These are phyloP conservation scores for Athalia circularis DNA, from an alignment of 2,888 invertebrate genomes.

Conservation along the genomic window DNA sequence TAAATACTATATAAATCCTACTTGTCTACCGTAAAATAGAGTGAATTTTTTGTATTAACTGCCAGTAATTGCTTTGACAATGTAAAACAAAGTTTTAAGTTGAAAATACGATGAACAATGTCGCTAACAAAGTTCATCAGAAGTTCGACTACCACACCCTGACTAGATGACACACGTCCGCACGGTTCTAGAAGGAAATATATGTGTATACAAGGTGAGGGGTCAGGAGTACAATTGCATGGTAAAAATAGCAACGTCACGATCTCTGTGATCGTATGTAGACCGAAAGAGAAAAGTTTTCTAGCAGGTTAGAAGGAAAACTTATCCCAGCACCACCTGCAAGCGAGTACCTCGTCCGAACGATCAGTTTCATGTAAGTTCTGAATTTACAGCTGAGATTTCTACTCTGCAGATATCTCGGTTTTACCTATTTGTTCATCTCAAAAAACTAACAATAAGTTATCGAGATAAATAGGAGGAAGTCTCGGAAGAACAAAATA, in stretches of 20 bases:
- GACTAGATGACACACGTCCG: slow-evolving; percentile 21
- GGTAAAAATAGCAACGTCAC: slow-evolving; percentile 23
- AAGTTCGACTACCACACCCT: slow-evolving; percentile 22
- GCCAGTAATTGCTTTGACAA: background rate
- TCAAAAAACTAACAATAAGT: no score
- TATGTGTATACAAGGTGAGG: slow-evolving; percentile 59
- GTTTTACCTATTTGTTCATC: background rate
- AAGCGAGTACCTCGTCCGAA: background rate
- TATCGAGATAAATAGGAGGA: no score
- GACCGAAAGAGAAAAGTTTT: slow-evolving; percentile 12
- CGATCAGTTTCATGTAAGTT: slow-evolving; percentile 30
- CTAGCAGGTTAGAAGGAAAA: slow-evolving; percentile 36
- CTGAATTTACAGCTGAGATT: slow-evolving; percentile 33
- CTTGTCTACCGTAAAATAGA: no score
- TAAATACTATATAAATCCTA: no score
- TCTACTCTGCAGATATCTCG: background rate
- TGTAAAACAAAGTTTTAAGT: background rate
- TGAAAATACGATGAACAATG: background rate
- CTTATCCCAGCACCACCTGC: slow-evolving; percentile 29
- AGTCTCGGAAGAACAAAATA: no score
- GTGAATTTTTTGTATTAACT: background rate
- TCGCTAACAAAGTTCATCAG: background rate
- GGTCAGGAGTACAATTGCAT: slow-evolving; percentile 5
- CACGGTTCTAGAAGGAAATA: slow-evolving; percentile 64
- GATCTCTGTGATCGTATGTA: slow-evolving; percentile 1